Base-by-base conservation (phyloP, 2,888 invertebrate species). In the Campaea margaritaria region DNA sequence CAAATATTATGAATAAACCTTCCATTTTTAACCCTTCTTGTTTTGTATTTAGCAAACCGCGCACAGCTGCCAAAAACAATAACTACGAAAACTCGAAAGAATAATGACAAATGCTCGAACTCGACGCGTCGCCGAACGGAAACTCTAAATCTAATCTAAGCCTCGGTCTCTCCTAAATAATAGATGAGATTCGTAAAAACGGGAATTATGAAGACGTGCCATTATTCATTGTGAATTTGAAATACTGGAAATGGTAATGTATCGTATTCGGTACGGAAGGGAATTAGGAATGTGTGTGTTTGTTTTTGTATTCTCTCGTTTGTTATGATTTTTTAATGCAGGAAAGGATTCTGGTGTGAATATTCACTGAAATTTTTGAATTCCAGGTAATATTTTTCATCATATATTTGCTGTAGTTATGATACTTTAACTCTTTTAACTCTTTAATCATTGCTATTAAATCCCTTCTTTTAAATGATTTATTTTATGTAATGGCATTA, bases 81-180 rank as follows among this genome's bases (percentile, higher is more conserved):
- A 68, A 70, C 75, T 68, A 73, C 62, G 56, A 72, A 67, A 68
- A 70, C 67, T 70, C 74, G 69, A 70, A 68, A 64, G 51, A 64
- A 51, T 54, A 38, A 74, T 68, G 68, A 72, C 50, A 73, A 68
- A 74, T 57, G 66, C 54, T 58, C 67, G 64, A 76, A 74, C 67
- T 76, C 79, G 67, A 60, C 43, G 62, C 58, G 60, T 64, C 75
- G 67, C 16, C 45, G 38, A 68, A 72, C 78, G 83, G 78, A 85
- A 85, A 77, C 81, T 76, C 85, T 87, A 88, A 89, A 89, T 89
- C 87, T 85, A 75, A 72, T 56, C 75, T 80, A 83, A 86, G 81
- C 86, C 81, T 77, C 31, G 31, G 31, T 72, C 51, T 42, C 72
- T 70, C 78, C 81, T 87, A 87, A 85, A 89, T 88, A 87, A 89